Evolutionary conservation across 2,797 vertebrate genomes (phyloP).

Genomic region (Chloroceryle inda): DNA sequence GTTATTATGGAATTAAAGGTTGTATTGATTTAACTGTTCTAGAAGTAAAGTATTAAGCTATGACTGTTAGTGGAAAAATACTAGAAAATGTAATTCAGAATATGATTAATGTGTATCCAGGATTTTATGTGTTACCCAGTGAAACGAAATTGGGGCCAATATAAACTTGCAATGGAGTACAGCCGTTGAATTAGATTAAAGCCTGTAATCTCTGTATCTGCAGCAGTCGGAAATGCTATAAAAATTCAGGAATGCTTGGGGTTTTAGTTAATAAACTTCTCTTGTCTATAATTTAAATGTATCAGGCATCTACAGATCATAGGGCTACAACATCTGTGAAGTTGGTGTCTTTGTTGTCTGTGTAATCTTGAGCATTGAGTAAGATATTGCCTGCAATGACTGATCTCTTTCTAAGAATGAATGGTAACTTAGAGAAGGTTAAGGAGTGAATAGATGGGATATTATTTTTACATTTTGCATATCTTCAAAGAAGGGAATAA

Average conservation of each 20-base stretch:
- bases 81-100: slow-evolving; percentile 10
- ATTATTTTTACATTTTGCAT: not conserved
- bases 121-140: not conserved
- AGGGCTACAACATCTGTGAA: not conserved
- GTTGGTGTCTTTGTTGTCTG: not conserved
- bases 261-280: not conserved
- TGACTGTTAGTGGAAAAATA: not conserved
- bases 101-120: not conserved
- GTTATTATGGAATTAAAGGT: not conserved
- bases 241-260: not conserved
- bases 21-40: not conserved
- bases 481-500: not conserved
- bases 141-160: not conserved
- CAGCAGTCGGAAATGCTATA: not conserved
- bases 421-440: not conserved
- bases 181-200: not conserved
- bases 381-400: not conserved
- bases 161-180: not conserved
- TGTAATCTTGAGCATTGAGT: not conserved
- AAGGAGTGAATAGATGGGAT: not conserved
- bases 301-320: not conserved
- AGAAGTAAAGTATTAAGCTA: not conserved
- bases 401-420: not conserved
- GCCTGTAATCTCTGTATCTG: not conserved
- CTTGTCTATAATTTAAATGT: not conserved